phyloP scores from a whole-genome alignment of 2,797 vertebrate species.

The Xenops minutus region DNA sequence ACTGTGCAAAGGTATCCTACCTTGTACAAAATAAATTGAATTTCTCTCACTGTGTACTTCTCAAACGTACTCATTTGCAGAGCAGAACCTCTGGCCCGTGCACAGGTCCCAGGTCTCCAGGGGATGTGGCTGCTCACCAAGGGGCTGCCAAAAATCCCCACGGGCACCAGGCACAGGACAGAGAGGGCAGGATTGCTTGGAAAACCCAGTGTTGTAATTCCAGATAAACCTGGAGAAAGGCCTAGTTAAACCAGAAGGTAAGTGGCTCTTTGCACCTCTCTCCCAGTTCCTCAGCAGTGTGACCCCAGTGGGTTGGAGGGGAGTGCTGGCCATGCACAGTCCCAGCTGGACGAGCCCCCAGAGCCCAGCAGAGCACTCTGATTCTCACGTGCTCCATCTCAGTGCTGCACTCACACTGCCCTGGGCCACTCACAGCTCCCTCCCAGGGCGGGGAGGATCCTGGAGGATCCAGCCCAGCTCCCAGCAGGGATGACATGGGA shows the following conservation, averaged over 20 bases:
- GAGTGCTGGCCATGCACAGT: not conserved
- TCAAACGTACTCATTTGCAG: slow-evolving; percentile 4
- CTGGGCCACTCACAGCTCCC: fast-evolving
- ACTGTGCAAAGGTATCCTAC: slow-evolving; percentile 65
- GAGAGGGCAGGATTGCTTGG: not conserved
- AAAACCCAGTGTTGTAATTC: not conserved
- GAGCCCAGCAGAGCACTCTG: fast-evolving
- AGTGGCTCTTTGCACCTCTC: not conserved
- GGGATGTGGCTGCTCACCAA: not conserved
- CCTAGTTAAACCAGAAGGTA: not conserved
- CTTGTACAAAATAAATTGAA: slow-evolving; percentile 80
- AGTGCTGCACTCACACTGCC: fast-evolving
- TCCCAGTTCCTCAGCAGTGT: not conserved
- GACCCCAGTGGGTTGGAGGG: not conserved
- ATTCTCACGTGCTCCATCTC: fast-evolving
- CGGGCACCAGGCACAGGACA: not conserved
- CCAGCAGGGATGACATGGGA: not conserved
- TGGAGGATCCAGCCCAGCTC: not conserved
- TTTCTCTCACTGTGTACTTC: slow-evolving; percentile 63
- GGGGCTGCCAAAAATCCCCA: not conserved
- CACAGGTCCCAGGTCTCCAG: not conserved
- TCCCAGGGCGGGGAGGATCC: not conserved
- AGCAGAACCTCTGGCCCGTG: not conserved
- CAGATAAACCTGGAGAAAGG: not conserved
- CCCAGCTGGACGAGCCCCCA: not conserved